Evolutionary conservation across 2,888 invertebrate species (phyloP).

Genomic region (Melieria omissa): DNA sequence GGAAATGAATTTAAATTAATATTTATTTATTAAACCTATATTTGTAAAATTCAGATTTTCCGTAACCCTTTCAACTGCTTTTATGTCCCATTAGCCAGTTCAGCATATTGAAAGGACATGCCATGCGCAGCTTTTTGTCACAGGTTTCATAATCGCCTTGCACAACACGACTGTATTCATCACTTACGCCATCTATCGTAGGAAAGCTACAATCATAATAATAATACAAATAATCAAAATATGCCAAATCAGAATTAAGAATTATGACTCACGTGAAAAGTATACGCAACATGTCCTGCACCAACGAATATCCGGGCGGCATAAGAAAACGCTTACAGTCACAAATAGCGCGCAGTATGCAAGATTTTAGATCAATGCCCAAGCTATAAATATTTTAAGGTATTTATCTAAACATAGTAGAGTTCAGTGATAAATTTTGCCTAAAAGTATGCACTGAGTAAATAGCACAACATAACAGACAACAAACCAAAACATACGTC

Average conservation of each 20-base stretch:
- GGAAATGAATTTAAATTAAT: too few species aligned
- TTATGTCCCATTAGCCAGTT: conserved; percentile 48
- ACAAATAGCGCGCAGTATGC: conserved; percentile 76
- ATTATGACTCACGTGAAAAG: conserved; percentile 71
- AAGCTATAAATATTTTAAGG: conserved; percentile 47
- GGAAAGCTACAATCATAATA: conserved; percentile 53
- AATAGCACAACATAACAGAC: too few species aligned
- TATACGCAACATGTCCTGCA: conserved; percentile 75
- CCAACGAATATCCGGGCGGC: conserved; percentile 73
- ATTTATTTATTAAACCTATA: conserved; percentile 3
- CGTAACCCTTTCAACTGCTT: conserved; percentile 21
- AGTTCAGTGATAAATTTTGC: too few species aligned
- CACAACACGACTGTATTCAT: conserved; percentile 60
- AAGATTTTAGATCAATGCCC: conserved; percentile 63
- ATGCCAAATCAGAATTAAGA: too few species aligned
- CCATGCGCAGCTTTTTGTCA: conserved; percentile 45
- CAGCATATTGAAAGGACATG: conserved; percentile 56
- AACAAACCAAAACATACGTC: too few species aligned
- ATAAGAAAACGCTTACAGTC: conserved; percentile 73
- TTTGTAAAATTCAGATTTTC: conserved; percentile 6
- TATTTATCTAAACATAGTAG: background rate
- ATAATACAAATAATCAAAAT: background rate
- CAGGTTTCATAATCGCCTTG: conserved; percentile 52
- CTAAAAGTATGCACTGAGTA: too few species aligned
- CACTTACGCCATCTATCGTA: conserved; percentile 54